Evolutionary conservation across 2,797 vertebrate species (phyloP).

Genomic region (Galago senegalensis): DNA sequence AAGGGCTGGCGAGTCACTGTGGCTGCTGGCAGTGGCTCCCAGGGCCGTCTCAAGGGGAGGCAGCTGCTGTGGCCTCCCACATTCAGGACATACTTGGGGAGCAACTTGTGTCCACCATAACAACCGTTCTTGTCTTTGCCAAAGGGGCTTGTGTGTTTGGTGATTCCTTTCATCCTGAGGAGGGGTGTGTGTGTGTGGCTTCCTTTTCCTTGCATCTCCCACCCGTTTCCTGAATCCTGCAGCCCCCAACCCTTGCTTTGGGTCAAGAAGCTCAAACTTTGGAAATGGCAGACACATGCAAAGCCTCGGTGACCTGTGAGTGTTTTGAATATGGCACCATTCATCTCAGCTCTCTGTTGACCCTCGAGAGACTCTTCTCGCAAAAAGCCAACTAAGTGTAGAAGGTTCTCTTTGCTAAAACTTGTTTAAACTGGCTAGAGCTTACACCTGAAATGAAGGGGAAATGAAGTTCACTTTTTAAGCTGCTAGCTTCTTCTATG

Average conservation of each 20-base stretch:
- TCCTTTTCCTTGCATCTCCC: neutral
- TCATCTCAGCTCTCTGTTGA: neutral
- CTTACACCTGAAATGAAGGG: neutral
- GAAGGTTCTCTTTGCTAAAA: neutral
- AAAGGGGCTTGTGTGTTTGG: slow-evolving; percentile 19
- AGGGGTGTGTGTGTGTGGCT: neutral
- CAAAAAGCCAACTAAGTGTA: neutral
- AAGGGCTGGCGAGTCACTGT: slow-evolving; percentile 59
- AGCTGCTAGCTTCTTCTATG: neutral
- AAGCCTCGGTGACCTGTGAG: neutral
- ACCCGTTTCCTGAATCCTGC: neutral
- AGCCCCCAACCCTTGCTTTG: neutral
- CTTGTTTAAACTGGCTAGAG: neutral
- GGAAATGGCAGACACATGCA: neutral
- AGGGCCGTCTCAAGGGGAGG: slow-evolving; percentile 68
- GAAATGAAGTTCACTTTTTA: neutral
- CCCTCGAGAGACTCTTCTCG: neutral
- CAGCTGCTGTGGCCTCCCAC: slow-evolving; percentile 78
- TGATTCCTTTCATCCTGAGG: slow-evolving; percentile 38
- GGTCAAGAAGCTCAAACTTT: slow-evolving; percentile 12
- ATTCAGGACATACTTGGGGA: slow-evolving; percentile 72
- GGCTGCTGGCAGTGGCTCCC: slow-evolving; percentile 70
- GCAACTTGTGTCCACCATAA: slow-evolving; percentile 58
- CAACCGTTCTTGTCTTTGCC: slow-evolving; percentile 77
- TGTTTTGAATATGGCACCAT: neutral